Evolutionary conservation across 2,797 vertebrate genomes (phyloP), one percentile per base, ranked within the genome.

Genomic region (Aldrovandia affinis): DNA sequence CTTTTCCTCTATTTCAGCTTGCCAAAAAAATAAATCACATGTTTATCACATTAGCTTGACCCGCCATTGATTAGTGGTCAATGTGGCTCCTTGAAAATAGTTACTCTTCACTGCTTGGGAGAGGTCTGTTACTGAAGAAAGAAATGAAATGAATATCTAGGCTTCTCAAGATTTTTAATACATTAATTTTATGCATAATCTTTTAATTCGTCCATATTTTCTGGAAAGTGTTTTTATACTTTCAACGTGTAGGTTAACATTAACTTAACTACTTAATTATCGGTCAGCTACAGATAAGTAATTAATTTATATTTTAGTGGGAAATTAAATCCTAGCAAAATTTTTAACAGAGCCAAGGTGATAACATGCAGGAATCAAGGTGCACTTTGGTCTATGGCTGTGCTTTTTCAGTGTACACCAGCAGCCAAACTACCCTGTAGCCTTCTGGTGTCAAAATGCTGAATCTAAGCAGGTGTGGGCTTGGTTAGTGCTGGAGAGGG

Each of bases 141-240:
- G 68, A 42, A 77, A 47, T 42, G 4, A 42, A 12, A 9, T 33
- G 22, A 77, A 47, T 50, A 50, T 50, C 12, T 50, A 50, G 6
- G 47, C n/a, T 63, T 63, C 6, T 2, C n/a, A n/a, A 7, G 59
- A 42, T 75, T 36, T 0, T 42, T 44, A 42, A 75, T 47, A 47
- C 20, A 77, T 25, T 77, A 9, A 77, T 77, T 77, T 47, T 77
- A 44, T 47, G 73, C 39, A 44, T 47, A 39, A 77, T 77, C 42
- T 77, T 47, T 22, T 44, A 47, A 47, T 44, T 25, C 10, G 22
- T 20, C 10, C 73, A 75, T 75, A 22, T 44, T 47, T 77, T 47
- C 25, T 77, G 7, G n/a, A 42, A 77, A 44, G 42, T n/a, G 22
- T 18, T n/a, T 44, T 44, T 42, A n/a, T 3, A 77, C 22, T 5